Evolutionary conservation across 2,797 vertebrate genomes (phyloP).

Genomic region (Sebastes vulpes): DNA sequence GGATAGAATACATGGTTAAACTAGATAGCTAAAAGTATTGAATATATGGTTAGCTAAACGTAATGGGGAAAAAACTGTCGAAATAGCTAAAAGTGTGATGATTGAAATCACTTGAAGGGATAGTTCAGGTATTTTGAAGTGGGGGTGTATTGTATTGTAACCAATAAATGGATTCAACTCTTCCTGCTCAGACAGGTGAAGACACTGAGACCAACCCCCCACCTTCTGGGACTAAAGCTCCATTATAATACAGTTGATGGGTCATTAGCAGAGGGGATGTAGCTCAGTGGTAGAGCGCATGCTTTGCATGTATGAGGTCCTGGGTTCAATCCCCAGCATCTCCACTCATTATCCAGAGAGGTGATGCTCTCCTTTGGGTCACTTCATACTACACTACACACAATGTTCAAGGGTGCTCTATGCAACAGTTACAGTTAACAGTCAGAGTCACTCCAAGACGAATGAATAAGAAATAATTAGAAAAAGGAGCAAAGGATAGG

Average conservation of each 20-base stretch:
- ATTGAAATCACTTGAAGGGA: background rate
- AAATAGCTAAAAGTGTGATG: background rate
- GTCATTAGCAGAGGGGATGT: conserved; percentile 27
- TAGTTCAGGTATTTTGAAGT: too few species aligned
- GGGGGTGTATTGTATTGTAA: too few species aligned
- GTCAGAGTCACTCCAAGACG: too few species aligned
- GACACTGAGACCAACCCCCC: too few species aligned
- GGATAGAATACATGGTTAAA: too few species aligned
- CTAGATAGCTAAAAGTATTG: background rate
- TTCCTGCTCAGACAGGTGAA: background rate
- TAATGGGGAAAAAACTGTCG: background rate
- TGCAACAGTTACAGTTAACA: too few species aligned
- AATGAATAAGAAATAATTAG: too few species aligned
- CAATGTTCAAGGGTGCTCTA: too few species aligned
- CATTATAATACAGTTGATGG: background rate
- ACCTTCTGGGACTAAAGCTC: background rate
- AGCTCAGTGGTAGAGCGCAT: conserved; percentile 69
- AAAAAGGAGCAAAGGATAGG: too few species aligned
- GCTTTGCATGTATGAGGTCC: conserved; percentile 49
- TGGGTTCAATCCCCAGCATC: conserved; percentile 38
- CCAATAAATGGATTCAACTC: background rate
- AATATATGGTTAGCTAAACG: background rate
- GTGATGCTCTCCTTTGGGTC: background rate
- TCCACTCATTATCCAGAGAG: background rate
- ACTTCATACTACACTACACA: too few species aligned